Evolutionary conservation across 2,797 vertebrate species (phyloP).

Genomic region (Enteromius radiatus): DNA sequence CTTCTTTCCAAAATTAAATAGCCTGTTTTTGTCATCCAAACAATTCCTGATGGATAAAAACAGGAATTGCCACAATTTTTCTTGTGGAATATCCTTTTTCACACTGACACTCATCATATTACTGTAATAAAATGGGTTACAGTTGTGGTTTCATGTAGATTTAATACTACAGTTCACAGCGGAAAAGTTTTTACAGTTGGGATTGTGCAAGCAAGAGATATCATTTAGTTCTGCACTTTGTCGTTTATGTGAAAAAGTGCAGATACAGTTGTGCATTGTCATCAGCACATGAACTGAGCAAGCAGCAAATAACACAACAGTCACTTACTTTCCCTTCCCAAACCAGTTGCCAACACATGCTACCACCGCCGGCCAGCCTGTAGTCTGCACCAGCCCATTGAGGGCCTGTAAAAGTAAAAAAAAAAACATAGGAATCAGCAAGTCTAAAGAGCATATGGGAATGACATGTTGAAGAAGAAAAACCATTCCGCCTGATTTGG

Average conservation of each 20-base stretch:
- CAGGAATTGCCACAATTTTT: neutral
- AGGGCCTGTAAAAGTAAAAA: constrained; percentile 76
- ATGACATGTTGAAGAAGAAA: constrained; percentile 20
- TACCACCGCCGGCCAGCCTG: constrained; percentile 94
- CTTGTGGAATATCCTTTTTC: neutral
- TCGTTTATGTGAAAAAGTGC: neutral
- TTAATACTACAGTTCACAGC: neutral
- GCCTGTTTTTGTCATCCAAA: neutral
- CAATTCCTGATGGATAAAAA: neutral
- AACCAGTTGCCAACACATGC: constrained; percentile 97
- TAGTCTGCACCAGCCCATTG: constrained; percentile 93
- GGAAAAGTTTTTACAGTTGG: neutral
- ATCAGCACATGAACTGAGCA: constrained; percentile 52
- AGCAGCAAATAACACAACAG: neutral
- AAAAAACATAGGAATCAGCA: constrained; percentile 6
- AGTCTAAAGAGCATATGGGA: neutral
- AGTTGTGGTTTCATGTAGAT: neutral
- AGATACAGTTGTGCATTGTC: constrained; percentile 52
- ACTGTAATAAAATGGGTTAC: neutral
- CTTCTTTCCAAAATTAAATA: neutral
- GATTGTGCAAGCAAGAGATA: neutral
- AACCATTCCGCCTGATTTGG: constrained; percentile 19
- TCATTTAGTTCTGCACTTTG: neutral
- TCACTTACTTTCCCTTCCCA: constrained; percentile 96
- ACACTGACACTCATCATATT: neutral